These are phyloP conservation scores for Onychomys torridus DNA, from an alignment of 2,797 vertebrate species.

Conservation along the genomic window DNA sequence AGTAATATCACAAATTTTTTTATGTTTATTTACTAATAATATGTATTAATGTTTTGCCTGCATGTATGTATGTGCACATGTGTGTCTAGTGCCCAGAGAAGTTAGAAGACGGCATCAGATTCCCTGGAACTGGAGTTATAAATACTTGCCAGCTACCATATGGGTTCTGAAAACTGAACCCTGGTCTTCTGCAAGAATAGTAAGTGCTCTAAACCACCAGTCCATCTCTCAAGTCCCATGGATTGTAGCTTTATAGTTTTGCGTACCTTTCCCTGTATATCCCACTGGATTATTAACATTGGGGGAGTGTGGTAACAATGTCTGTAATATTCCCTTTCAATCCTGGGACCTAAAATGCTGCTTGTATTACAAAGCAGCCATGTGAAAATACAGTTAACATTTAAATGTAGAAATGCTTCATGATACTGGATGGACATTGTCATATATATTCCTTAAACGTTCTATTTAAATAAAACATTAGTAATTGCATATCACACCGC, in stretches of 20 bases:
- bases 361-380: neutral
- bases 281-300: neutral
- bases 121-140: neutral
- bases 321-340: neutral
- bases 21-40: neutral
- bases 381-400: neutral
- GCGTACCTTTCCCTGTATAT: neutral
- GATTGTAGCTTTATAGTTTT: neutral
- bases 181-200: neutral
- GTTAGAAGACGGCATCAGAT: neutral
- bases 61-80: neutral
- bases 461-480: constrained; percentile 41
- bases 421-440: neutral
- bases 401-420: constrained; percentile 15
- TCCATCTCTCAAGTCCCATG: neutral
- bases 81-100: neutral
- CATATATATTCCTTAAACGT: neutral
- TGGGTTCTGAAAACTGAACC: neutral
- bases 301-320: neutral
- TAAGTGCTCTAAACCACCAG: neutral
- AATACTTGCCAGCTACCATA: neutral
- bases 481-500: neutral
- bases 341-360: neutral
- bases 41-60: neutral
- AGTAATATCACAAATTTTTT: neutral